Evolutionary conservation across 2,797 vertebrate genomes (phyloP).

Genomic region (Masticophis lateralis): DNA sequence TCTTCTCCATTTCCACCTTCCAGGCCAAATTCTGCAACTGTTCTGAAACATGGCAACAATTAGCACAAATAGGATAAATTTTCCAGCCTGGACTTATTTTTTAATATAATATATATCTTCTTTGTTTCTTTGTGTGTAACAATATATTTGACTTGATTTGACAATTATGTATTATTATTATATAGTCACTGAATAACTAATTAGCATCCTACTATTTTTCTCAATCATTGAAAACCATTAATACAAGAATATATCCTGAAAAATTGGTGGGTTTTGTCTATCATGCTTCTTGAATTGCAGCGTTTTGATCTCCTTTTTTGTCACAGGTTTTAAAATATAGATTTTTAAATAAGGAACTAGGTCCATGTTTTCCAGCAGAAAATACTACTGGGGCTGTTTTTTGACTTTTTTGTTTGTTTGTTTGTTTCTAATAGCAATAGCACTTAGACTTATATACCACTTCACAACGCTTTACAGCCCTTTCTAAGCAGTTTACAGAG

Average conservation of each 20-base stretch:
- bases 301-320: neutral
- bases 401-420: neutral
- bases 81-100: neutral
- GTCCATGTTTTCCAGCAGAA: neutral
- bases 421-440: neutral
- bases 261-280: neutral
- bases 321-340: no score
- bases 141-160: neutral
- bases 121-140: neutral
- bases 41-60: neutral
- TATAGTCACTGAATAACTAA: neutral
- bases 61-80: neutral
- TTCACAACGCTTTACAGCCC: no score
- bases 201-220: neutral
- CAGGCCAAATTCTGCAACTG: neutral
- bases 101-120: neutral
- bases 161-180: neutral
- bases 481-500: no score
- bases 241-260: neutral
- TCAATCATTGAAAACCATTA: neutral
- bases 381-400: neutral
- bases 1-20: neutral
- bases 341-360: neutral
- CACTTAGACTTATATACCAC: no score
- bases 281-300: neutral